Evolutionary conservation across 2,797 vertebrate genomes (phyloP).

Genomic region (Centroberyx gerrardi): DNA sequence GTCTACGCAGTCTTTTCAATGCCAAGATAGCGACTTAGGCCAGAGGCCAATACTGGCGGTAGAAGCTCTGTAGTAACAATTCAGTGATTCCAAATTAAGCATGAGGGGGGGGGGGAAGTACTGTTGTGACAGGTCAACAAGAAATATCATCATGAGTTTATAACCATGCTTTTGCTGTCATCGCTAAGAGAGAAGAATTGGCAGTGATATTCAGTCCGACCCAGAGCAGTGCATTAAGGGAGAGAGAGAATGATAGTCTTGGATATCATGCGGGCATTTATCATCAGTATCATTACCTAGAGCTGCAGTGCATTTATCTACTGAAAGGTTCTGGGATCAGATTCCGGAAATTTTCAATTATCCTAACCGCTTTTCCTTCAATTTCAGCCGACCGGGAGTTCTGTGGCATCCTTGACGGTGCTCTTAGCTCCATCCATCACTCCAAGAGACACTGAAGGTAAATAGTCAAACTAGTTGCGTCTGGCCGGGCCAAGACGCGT

Average conservation of each 20-base stretch:
- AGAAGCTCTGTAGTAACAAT: slow-evolving; percentile 14
- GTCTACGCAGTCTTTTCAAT: not conserved
- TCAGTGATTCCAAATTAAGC: no score
- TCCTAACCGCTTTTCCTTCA: slow-evolving; percentile 42
- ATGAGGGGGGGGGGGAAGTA: not conserved
- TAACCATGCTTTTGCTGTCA: slow-evolving; percentile 38
- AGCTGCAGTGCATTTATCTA: slow-evolving; percentile 29
- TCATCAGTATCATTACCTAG: slow-evolving; percentile 36
- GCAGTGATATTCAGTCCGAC: slow-evolving; percentile 20
- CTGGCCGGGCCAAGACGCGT: slow-evolving; percentile 24
- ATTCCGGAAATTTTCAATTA: slow-evolving; percentile 61
- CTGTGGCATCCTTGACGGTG: slow-evolving; percentile 38
- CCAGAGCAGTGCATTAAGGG: slow-evolving; percentile 39
- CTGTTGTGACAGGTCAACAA: not conserved
- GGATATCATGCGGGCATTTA: slow-evolving; percentile 42
- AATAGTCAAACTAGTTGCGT: slow-evolving; percentile 31
- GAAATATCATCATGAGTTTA: slow-evolving; percentile 10
- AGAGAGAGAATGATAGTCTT: slow-evolving; percentile 30
- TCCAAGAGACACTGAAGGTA: slow-evolving; percentile 43
- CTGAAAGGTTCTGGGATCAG: slow-evolving; percentile 53
- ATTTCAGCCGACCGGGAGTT: slow-evolving; percentile 34
- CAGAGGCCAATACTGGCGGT: slow-evolving; percentile 15
- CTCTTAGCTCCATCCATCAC: slow-evolving; percentile 53
- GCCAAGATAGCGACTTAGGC: slow-evolving; percentile 5
- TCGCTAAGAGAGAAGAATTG: slow-evolving; percentile 29